These are phyloP conservation scores for Cydia fagiglandana DNA, from an alignment of 1,140 invertebrate genomes.

Conservation along the genomic window DNA sequence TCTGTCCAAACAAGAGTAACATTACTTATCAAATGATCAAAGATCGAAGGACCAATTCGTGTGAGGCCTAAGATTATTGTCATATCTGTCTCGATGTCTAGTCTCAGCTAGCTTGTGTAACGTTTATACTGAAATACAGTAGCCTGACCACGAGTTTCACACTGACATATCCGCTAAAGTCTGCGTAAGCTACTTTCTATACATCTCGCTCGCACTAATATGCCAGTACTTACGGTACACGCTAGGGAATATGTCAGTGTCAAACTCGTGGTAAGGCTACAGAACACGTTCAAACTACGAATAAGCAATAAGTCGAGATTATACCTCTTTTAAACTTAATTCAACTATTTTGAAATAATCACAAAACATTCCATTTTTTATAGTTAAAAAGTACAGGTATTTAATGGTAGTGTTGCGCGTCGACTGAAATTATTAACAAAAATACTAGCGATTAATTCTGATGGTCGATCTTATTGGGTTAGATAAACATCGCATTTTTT, in stretches of 20 bases:
- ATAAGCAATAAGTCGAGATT: not conserved
- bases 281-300: not conserved
- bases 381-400: no score
- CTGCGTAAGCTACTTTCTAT: no score
- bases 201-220: no score
- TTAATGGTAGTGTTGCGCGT: not conserved
- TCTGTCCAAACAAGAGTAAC: no score
- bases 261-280: no score
- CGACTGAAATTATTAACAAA: not conserved
- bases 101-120: conserved; percentile 51
- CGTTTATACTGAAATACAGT: conserved; percentile 26
- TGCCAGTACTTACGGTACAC: no score
- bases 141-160: not conserved
- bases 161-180: no score
- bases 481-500: not conserved
- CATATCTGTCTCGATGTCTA: conserved; percentile 47
- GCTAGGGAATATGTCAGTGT: no score
- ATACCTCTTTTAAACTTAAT: not conserved
- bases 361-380: no score
- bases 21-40: no score
- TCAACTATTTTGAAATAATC: not conserved
- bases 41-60: conserved; percentile 7
- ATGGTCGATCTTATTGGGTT: not conserved
- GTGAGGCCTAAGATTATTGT: conserved; percentile 8
- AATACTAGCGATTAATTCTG: no score